Percentiles rank a stretch among this genome's conserved stretches.
Conservation (phyloP, 2,113 vertebrate genomes). For the Oenanthe oenanthe region DNA sequence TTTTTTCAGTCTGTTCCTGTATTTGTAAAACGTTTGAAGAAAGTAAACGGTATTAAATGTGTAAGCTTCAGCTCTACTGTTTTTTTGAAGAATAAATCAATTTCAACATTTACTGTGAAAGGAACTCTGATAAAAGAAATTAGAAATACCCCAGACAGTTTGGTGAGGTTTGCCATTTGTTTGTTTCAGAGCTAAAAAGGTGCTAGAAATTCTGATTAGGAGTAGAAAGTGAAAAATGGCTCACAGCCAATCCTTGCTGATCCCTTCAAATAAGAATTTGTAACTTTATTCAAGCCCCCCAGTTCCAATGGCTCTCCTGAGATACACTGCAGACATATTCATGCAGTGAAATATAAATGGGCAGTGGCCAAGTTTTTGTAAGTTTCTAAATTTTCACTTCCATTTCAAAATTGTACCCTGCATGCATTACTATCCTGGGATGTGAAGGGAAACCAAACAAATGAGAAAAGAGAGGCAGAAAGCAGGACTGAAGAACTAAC, state of each 20-base stretch:
- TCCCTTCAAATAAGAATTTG: background rate
- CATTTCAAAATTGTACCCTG: background rate
- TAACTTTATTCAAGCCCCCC: background rate
- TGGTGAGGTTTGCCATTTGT: background rate
- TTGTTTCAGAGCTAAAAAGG: constrained; percentile 2
- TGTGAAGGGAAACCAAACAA: background rate
- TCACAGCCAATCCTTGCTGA: background rate
- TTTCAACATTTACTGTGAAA: background rate
- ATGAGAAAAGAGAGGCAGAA: background rate
- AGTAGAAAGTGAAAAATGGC: background rate
- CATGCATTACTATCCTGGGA: background rate
- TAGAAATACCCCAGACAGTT: background rate
- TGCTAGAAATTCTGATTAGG: constrained; percentile 25
- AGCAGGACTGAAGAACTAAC: background rate
- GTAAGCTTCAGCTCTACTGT: background rate
- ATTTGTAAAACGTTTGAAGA: background rate
- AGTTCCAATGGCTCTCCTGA: background rate
- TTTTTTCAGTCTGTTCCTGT: constrained; percentile 6
- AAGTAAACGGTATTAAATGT: constrained; percentile 22
- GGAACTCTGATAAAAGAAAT: background rate
- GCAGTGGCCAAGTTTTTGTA: background rate
- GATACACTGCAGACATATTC: background rate
- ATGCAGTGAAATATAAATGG: background rate
- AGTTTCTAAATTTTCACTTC: background rate
- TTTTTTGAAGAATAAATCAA: constrained; percentile 3